Conservation (phyloP, 2,797 vertebrate genomes). For the Steatocranus sp. region DNA sequence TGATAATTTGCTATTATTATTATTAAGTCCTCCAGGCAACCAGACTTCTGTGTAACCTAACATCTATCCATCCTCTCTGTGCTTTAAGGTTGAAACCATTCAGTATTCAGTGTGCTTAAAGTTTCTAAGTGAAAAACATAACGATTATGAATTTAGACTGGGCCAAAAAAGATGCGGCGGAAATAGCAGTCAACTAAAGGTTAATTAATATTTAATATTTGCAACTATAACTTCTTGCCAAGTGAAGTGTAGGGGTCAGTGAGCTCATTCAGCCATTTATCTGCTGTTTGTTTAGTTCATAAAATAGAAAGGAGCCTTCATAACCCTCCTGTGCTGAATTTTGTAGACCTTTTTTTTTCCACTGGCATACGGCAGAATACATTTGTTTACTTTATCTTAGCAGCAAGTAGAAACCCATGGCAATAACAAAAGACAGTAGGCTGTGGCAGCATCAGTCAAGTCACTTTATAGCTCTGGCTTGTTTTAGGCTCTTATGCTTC, state of each 20-base stretch:
- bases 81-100: neutral
- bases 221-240: neutral
- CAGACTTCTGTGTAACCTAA: neutral
- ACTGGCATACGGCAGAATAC: neutral
- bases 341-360: neutral
- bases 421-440: neutral
- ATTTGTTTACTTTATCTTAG: neutral
- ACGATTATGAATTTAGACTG: neutral
- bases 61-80: neutral
- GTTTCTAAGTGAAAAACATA: neutral
- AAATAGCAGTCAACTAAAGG: neutral
- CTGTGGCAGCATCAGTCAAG: neutral
- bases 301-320: neutral
- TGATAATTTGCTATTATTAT: neutral
- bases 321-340: neutral
- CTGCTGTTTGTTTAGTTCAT: neutral
- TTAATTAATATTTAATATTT: neutral
- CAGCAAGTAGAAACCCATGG: neutral
- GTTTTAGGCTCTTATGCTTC: neutral
- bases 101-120: constrained; percentile 1
- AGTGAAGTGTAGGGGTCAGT: neutral
- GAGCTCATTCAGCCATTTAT: neutral
- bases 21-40: neutral
- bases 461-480: neutral
- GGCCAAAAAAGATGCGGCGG: neutral